phyloP scores from a whole-genome alignment of 2,113 vertebrate genomes.

The Perca schrenkii region DNA sequence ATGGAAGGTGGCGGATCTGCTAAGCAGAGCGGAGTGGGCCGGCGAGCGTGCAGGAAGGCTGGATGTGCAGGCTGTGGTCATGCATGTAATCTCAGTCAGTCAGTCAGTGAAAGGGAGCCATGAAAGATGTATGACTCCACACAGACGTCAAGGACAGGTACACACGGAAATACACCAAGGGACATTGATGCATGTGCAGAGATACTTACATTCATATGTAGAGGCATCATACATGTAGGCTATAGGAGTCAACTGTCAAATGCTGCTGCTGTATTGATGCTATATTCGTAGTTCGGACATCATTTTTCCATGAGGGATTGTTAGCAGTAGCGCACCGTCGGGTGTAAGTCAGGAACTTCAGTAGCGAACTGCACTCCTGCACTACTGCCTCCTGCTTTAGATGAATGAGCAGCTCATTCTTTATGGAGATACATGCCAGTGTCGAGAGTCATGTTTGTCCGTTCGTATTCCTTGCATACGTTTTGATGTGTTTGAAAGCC shows the following conservation, averaged over 20 bases:
- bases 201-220: background rate
- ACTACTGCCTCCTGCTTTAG: too few relatives aligned
- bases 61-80: constrained; percentile 26
- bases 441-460: too few relatives aligned
- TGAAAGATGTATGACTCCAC: constrained; percentile 63
- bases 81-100: constrained; percentile 50
- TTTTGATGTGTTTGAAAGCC: too few relatives aligned
- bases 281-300: background rate
- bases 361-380: too few relatives aligned
- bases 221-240: background rate
- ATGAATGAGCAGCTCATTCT: too few relatives aligned
- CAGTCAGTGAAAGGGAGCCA: constrained; percentile 38
- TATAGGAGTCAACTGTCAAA: background rate
- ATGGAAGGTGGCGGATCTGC: constrained; percentile 29
- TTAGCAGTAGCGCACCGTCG: background rate
- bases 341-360: too few relatives aligned
- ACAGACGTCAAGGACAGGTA: background rate
- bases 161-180: background rate
- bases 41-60: constrained; percentile 4
- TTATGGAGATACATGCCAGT: too few relatives aligned
- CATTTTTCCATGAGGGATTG: background rate
- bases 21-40: constrained; percentile 26
- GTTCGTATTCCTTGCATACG: too few relatives aligned
- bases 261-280: background rate
- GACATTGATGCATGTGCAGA: constrained; percentile 7